A percentile compares a stretch with the other conserved stretches of the same genome.
These are phyloP conservation scores for Aphelinus certus DNA, from an alignment of 1,140 invertebrate species.

Conservation along the genomic window DNA sequence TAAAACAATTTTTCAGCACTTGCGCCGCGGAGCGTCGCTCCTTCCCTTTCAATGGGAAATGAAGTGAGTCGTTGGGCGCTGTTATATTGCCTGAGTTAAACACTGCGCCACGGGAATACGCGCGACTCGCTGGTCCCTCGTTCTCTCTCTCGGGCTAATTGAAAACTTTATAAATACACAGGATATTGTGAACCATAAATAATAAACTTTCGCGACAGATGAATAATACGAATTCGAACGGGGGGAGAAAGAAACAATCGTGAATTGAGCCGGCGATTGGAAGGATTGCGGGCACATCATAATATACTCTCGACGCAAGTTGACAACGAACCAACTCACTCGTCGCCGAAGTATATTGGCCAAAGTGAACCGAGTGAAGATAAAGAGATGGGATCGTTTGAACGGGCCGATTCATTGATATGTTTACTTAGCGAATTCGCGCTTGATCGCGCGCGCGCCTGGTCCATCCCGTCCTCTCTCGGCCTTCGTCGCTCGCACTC, in stretches of 20 bases:
- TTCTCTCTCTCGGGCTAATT: too few species aligned
- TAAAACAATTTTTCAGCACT: constrained; percentile 28
- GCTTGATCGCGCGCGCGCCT: constrained; percentile 16
- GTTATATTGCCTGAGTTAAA: too few species aligned
- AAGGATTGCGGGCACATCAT: not conserved
- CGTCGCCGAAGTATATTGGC: not conserved
- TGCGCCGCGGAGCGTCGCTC: constrained; percentile 39
- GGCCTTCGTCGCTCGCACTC: not conserved
- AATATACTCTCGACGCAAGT: not conserved
- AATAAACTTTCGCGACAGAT: too few species aligned
- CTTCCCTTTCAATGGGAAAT: too few species aligned
- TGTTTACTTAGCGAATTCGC: constrained; percentile 55
- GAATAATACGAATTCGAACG: too few species aligned
- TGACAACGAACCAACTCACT: too few species aligned
- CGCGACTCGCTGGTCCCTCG: too few species aligned
- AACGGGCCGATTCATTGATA: constrained; percentile 47
- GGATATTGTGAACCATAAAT: too few species aligned
- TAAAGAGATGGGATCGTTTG: not conserved
- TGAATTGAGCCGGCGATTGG: not conserved
- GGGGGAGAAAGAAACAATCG: too few species aligned
- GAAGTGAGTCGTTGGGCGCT: too few species aligned
- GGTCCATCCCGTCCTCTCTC: not conserved
- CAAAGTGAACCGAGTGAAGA: not conserved
- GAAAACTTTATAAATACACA: too few species aligned
- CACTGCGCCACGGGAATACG: too few species aligned